phyloP scores from a whole-genome alignment of 2,888 invertebrate genomes.

The Cheiracanthium punctorium region DNA sequence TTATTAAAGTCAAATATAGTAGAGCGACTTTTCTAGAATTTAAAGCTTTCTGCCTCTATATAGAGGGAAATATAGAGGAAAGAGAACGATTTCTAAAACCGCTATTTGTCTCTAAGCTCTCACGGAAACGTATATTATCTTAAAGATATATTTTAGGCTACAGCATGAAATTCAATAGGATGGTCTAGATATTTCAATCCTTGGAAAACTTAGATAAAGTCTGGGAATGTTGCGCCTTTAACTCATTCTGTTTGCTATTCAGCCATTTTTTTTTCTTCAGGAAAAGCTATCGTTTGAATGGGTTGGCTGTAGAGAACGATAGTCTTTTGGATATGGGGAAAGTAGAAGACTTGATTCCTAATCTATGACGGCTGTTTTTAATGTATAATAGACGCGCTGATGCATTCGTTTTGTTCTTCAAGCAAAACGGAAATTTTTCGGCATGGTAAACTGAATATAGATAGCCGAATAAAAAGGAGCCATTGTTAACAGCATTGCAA shows the following conservation, averaged over 20 bases:
- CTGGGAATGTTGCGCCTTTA: slow-evolving; percentile 49
- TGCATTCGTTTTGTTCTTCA: no score
- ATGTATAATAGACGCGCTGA: no score
- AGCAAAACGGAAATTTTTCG: no score
- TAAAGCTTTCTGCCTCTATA: background rate
- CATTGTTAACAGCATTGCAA: no score
- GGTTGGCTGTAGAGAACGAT: slow-evolving; percentile 28
- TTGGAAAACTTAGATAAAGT: slow-evolving; percentile 25
- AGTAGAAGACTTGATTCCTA: background rate
- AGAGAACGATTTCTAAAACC: slow-evolving; percentile 4
- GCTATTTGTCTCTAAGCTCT: slow-evolving; percentile 47
- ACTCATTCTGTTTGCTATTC: slow-evolving; percentile 17
- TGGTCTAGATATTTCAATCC: slow-evolving; percentile 47
- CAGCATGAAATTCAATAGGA: slow-evolving; percentile 50
- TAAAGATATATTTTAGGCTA: slow-evolving; percentile 36
- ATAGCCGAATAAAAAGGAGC: no score
- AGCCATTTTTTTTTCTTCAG: background rate
- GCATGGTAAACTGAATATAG: no score
- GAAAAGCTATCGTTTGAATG: slow-evolving; percentile 20
- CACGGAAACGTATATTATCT: slow-evolving; percentile 48
- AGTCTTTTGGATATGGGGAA: background rate
- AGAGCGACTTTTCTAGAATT: background rate
- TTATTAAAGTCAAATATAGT: slow-evolving; percentile 1
- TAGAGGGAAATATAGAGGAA: background rate
- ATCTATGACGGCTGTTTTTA: background rate